phyloP scores from a whole-genome alignment of 2,888 invertebrate species.

The Cheilosia scutellata region DNA sequence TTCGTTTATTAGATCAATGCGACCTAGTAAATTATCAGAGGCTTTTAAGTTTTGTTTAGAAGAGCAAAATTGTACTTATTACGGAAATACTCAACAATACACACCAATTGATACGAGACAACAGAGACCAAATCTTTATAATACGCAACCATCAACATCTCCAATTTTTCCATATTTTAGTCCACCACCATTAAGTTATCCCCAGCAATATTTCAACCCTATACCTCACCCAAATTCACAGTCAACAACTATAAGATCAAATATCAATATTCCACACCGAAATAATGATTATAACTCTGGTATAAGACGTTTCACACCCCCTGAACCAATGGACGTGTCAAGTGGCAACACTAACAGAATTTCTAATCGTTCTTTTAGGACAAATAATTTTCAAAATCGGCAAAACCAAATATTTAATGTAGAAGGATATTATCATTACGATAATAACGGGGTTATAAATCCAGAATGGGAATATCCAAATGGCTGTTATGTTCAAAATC shows the following conservation, averaged over 20 bases:
- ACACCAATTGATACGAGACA: background rate
- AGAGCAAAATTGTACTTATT: slow-evolving; percentile 69
- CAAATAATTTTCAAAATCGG: background rate
- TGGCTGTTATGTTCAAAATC: no score
- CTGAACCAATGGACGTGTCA: slow-evolving; percentile 27
- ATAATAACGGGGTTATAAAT: no score
- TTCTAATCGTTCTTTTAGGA: background rate
- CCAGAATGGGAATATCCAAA: no score
- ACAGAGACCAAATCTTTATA: background rate
- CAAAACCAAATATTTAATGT: background rate
- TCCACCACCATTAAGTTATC: background rate
- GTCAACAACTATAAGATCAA: background rate
- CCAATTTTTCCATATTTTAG: background rate
- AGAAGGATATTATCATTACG: background rate
- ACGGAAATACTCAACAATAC: background rate
- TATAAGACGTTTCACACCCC: background rate
- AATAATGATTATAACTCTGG: no score
- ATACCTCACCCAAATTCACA: background rate
- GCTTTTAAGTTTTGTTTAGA: slow-evolving; percentile 65
- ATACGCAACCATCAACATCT: background rate
- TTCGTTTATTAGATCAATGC: slow-evolving; percentile 75
- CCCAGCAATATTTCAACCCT: background rate
- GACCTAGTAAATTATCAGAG: slow-evolving; percentile 65
- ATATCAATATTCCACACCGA: no score
- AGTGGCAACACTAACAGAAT: slow-evolving; percentile 11